Conservation (phyloP, 1,140 invertebrate genomes). For the Drosophila virilis region DNA sequence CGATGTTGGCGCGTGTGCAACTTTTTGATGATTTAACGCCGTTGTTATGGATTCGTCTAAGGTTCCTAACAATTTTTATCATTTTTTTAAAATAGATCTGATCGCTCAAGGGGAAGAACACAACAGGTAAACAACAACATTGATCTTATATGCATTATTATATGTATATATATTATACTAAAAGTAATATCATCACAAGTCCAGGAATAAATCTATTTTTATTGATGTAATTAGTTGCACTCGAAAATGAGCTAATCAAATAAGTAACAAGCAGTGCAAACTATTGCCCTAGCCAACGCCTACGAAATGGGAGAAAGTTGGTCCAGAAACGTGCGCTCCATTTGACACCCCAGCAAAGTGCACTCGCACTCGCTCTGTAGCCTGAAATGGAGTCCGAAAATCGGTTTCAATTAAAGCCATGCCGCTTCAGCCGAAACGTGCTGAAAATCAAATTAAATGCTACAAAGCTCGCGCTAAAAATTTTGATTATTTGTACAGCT, state of each 20-base stretch:
- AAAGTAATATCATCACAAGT: constrained; percentile 14
- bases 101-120: neutral
- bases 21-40: constrained; percentile 57
- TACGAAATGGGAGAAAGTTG: constrained; percentile 71
- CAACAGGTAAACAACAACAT: neutral
- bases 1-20: constrained; percentile 62
- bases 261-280: constrained; percentile 9
- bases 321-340: constrained; percentile 67
- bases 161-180: neutral
- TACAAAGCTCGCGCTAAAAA: constrained; percentile 57
- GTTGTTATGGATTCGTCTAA: constrained; percentile 27
- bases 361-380: constrained; percentile 27
- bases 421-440: constrained; percentile 63
- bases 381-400: constrained; percentile 64
- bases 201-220: neutral
- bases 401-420: constrained; percentile 76
- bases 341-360: constrained; percentile 67
- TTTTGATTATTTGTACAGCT: constrained; percentile 80
- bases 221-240: neutral
- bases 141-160: neutral
- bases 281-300: constrained; percentile 67
- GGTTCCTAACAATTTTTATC: neutral
- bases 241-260: constrained; percentile 34
- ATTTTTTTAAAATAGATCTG: neutral
- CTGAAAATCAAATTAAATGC: constrained; percentile 79